A percentile compares a stretch with the other conserved stretches of the same genome.
phyloP scores from a whole-genome alignment of 1,140 invertebrate genomes.

The Adelges cooleyi region DNA sequence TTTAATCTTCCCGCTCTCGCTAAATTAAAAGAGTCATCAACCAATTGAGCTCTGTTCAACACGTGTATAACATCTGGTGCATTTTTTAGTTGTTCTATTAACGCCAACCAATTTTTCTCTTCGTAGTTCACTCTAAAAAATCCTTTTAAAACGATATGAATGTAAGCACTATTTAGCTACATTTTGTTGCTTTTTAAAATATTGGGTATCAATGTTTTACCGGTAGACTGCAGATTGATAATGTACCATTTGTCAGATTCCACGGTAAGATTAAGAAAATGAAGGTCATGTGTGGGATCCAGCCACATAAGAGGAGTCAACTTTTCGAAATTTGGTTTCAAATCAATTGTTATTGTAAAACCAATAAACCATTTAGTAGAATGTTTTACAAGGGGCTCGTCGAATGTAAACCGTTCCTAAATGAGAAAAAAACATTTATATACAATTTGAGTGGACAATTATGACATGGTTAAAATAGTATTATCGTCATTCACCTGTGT shows the following conservation, averaged over 20 bases:
- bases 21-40: conserved; percentile 45
- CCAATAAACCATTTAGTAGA: background rate
- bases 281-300: background rate
- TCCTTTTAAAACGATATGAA: conserved; percentile 38
- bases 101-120: conserved; percentile 45
- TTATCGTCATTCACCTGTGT: conserved; percentile 47
- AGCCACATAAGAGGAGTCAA: background rate
- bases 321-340: background rate
- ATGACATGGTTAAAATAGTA: background rate
- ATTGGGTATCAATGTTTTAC: too few species aligned
- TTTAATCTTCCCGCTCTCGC: conserved; percentile 44
- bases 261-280: too few species aligned
- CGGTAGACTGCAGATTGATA: conserved; percentile 54
- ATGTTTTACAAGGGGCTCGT: background rate
- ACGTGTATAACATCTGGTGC: conserved; percentile 40
- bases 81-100: conserved; percentile 40
- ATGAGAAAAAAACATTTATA: background rate
- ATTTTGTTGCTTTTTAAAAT: too few species aligned
- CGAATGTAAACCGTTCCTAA: background rate
- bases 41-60: conserved; percentile 52
- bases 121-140: conserved; percentile 56
- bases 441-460: background rate
- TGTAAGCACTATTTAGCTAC: too few species aligned
- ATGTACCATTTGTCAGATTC: conserved; percentile 49
- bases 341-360: background rate